Evolutionary conservation across 1,140 invertebrate genomes (phyloP).

Genomic region (Pararge aegeria): DNA sequence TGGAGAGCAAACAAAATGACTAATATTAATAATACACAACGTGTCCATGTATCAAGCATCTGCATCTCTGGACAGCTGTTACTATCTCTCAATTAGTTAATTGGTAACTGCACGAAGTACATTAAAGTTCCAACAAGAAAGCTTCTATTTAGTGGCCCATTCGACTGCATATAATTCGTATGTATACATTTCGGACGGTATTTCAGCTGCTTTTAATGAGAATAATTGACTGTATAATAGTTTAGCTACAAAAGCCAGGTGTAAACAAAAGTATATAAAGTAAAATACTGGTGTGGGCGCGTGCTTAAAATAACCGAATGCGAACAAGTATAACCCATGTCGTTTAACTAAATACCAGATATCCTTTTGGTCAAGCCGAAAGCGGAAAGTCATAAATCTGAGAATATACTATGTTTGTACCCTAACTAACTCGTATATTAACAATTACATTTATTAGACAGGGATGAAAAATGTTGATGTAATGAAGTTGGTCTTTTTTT

Average conservation of each 20-base stretch:
- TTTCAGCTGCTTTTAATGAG: not conserved
- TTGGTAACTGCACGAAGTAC: not conserved
- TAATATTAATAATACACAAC: not conserved
- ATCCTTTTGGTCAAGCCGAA: no score
- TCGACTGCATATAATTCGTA: not conserved
- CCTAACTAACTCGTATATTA: no score
- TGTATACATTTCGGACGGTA: not conserved
- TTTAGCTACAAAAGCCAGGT: not conserved
- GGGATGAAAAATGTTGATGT: no score
- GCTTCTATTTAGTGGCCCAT: not conserved
- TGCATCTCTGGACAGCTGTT: conserved; percentile 2
- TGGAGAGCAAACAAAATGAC: not conserved
- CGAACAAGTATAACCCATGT: not conserved
- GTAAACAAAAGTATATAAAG: not conserved
- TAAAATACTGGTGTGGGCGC: not conserved
- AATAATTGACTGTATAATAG: not conserved
- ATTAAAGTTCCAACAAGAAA: not conserved
- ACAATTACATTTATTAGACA: no score
- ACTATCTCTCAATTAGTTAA: not conserved
- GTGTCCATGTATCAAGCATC: not conserved
- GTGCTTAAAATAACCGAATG: not conserved
- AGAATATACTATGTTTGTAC: no score
- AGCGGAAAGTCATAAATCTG: no score
- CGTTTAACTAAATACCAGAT: not conserved
- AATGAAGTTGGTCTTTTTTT: no score